Evolutionary conservation across 2,888 invertebrate species (phyloP), one percentile per base, ranked within the genome.

Genomic region (Hofmannophila pseudospretella): DNA sequence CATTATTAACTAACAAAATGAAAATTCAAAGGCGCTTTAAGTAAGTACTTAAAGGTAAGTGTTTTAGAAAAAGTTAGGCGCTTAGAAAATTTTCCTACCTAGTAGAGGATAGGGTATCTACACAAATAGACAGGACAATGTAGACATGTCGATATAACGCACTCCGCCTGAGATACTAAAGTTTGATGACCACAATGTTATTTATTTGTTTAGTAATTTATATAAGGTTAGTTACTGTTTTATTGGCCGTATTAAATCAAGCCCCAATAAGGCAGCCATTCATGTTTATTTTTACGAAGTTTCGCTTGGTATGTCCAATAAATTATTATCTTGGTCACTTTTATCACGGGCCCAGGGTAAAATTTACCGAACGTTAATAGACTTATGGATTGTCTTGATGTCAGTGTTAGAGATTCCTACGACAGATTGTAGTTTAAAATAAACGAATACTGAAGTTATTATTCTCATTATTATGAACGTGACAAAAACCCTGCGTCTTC

Each of bases 181-280:
- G 60, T 82, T 78, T 84, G 84, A 85, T 78, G 79, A 70, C 77
- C 81, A 77, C 54, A 66, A 69, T 70, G 81, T 86, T 85, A 84
- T 86, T 85, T 86, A 86, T 86, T 84, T 84, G 84, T 81, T 85
- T 74, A 81, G 77, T 84, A 86, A 85, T 86, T 84, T 86, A 86
- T 86, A 81, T 85, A 82, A 80, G 82, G 84, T 85, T 85, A 82
- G 85, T 85, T 82, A 85, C 84, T 78, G 85, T 85, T 86, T 86
- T 86, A 86, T 86, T 84, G 72, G 64, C 58, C 60, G 75, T 76
- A 84, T 85, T 86, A 86, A 86, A 86, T 86, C 86, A 86, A 78
- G 82, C 69, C 77, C 77, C 85, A 86, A 85, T 85, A 84, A 86
- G 85, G 85, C 86, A 82, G 78, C 78, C 82, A 85, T 86, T 86